These are phyloP conservation scores for Agriotes lineatus DNA, from an alignment of 2,888 invertebrate genomes.

Conservation along the genomic window DNA sequence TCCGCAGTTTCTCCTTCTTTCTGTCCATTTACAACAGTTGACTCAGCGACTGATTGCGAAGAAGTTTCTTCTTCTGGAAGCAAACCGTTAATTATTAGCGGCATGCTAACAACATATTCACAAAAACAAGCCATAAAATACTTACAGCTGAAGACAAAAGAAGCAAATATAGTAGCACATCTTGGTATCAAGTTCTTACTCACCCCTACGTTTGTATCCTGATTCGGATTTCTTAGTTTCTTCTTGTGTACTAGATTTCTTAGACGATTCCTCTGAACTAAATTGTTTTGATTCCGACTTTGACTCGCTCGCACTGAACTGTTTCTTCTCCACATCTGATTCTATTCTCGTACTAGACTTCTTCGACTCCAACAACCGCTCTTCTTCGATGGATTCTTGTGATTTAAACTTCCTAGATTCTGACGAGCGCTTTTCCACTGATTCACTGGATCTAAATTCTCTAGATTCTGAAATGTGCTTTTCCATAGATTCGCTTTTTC, in stretches of 20 bases:
- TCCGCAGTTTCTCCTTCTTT: constrained; percentile 39
- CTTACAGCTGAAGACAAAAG: not conserved
- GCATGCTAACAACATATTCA: too few relatives aligned
- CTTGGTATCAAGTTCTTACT: not conserved
- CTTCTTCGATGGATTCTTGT: constrained; percentile 29
- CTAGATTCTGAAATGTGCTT: not conserved
- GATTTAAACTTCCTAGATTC: constrained; percentile 3
- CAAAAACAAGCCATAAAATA: too few relatives aligned
- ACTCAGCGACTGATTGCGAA: constrained; percentile 34
- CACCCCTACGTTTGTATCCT: constrained; percentile 1
- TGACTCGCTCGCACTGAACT: not conserved
- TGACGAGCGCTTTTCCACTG: not conserved
- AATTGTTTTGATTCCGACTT: not conserved
- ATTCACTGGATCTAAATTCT: not conserved
- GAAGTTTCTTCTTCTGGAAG: not conserved
- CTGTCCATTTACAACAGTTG: constrained; percentile 43
- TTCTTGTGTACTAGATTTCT: not conserved
- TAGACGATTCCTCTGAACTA: not conserved
- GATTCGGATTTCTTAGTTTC: constrained; percentile 2
- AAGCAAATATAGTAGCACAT: not conserved
- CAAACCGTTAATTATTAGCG: too few relatives aligned
- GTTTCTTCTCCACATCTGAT: not conserved
- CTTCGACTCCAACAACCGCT: not conserved
- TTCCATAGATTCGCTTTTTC: constrained; percentile 7
- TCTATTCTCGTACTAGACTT: not conserved